These are phyloP conservation scores for Clavelina lepadiformis DNA, from an alignment of 23 tunicate species.

Conservation along the genomic window DNA sequence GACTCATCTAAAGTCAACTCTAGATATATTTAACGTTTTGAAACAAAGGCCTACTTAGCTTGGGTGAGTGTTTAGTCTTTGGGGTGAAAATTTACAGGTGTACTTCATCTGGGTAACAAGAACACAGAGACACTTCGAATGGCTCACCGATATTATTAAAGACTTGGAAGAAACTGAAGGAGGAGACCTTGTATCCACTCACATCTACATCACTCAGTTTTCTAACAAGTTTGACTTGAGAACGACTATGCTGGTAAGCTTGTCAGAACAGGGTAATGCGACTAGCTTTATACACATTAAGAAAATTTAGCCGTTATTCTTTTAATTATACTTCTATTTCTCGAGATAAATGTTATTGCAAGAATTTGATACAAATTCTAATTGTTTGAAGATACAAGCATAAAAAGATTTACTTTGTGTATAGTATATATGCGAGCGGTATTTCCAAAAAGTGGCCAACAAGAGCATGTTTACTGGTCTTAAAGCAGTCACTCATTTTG, in stretches of 20 bases:
- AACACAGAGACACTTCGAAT: constrained; percentile 94
- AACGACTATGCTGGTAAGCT: constrained; percentile 86
- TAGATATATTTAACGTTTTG: too few species aligned
- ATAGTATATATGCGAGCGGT: constrained; percentile 88
- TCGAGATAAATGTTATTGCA: not conserved
- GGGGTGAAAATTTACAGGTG: constrained; percentile 27
- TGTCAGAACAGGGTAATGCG: not conserved
- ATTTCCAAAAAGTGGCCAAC: constrained; percentile 78
- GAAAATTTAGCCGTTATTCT: not conserved
- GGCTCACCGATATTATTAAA: constrained; percentile 86
- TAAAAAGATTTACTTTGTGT: constrained; percentile 6
- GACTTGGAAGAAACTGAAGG: constrained; percentile 68
- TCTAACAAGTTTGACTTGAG: constrained; percentile 81
- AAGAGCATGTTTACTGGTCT: constrained; percentile 97
- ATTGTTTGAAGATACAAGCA: not conserved
- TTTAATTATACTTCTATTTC: not conserved
- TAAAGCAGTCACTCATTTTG: constrained; percentile 90
- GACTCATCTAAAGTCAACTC: not conserved
- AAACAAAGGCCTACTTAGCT: too few species aligned
- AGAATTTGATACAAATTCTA: too few species aligned
- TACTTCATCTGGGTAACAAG: constrained; percentile 94
- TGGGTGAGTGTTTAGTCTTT: not conserved
- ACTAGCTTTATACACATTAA: too few species aligned
- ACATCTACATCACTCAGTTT: constrained; percentile 92
- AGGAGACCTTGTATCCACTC: constrained; percentile 81